These are phyloP conservation scores for Sebastes ruberrimus DNA, from an alignment of 2,797 vertebrate genomes.

Conservation along the genomic window DNA sequence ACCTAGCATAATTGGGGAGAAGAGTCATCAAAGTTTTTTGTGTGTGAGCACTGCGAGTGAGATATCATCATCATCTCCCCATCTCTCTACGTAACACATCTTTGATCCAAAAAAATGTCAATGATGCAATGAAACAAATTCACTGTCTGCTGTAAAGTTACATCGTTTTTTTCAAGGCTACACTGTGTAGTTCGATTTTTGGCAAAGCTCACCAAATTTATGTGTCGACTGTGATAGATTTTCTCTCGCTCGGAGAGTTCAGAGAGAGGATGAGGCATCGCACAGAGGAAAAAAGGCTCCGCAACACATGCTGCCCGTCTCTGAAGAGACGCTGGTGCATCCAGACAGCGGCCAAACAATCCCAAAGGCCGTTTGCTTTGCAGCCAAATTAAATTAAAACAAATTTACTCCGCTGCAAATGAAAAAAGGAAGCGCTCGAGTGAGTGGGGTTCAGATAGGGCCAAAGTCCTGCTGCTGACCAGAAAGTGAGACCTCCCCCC, in stretches of 20 bases:
- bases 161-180: slow-evolving; percentile 9
- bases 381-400: slow-evolving; percentile 79
- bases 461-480: slow-evolving; percentile 64
- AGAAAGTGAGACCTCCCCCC: slow-evolving; percentile 39
- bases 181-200: slow-evolving; percentile 34
- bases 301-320: slow-evolving; percentile 46
- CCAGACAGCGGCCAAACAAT: slow-evolving; percentile 59
- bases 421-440: slow-evolving; percentile 58
- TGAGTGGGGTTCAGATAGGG: slow-evolving; percentile 42
- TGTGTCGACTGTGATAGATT: slow-evolving; percentile 39
- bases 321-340: slow-evolving; percentile 44
- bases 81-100: not conserved
- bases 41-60: not conserved
- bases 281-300: slow-evolving; percentile 6
- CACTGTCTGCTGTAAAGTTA: not conserved
- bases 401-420: slow-evolving; percentile 63
- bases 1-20: not conserved
- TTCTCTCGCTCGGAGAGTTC: slow-evolving; percentile 46
- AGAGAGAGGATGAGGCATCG: slow-evolving; percentile 38
- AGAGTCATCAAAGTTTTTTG: not conserved
- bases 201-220: slow-evolving; percentile 28
- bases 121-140: slow-evolving; percentile 22
- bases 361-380: slow-evolving; percentile 62
- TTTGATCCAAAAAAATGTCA: slow-evolving; percentile 27
- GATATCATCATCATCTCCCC: not conserved